Base-by-base conservation (phyloP, 1,140 invertebrate genomes). In the Orchesella cincta region DNA sequence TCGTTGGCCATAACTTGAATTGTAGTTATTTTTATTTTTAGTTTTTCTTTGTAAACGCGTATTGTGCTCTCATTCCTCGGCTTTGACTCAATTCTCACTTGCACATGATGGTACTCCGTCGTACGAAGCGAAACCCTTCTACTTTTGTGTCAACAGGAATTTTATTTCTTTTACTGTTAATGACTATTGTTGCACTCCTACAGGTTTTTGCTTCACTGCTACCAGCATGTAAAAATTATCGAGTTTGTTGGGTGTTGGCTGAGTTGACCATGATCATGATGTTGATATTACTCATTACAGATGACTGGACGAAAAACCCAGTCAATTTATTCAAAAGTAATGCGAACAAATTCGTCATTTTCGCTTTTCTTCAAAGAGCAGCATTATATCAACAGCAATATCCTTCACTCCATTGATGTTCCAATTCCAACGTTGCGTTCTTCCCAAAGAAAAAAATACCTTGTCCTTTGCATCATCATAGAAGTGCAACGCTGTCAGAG, bases 381-480 rank as follows among this genome's bases (percentile, higher is more conserved):
- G 39, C 18, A 8, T 46, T 46, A 46, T 46, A 46, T 46, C 18
- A 46, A 8, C 5, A 18, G 5, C 5, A 18, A 46, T 46, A 8
- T 46, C 39, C 18, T 46, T 46, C 39, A 18, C 5, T 46, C 5
- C 18, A 46, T 8, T 46, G 39, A 46, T 46, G 5, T 46, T 46
- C 39, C 39, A 46, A 8, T 46, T 46, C 5, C 39, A 8, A 46
- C 5, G 39, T 8, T 18, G n/a, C 20, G n/a, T 14, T 57, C 8
- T 57, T 57, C 23, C 54, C 3, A 57, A 57, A 57, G 3, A 57
- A 57, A 57, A 57, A 26, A 57, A 57, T 46, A 46, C 39, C 39
- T 46, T 46, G 39, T 46, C 39, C 39, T 46, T 46, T 46, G 39
- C 39, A 46, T 46, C 39, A 46, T 46, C 39, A 46, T 46, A 46